Conservation (phyloP, 1,140 invertebrate genomes). For the Pteromalus puparum region DNA sequence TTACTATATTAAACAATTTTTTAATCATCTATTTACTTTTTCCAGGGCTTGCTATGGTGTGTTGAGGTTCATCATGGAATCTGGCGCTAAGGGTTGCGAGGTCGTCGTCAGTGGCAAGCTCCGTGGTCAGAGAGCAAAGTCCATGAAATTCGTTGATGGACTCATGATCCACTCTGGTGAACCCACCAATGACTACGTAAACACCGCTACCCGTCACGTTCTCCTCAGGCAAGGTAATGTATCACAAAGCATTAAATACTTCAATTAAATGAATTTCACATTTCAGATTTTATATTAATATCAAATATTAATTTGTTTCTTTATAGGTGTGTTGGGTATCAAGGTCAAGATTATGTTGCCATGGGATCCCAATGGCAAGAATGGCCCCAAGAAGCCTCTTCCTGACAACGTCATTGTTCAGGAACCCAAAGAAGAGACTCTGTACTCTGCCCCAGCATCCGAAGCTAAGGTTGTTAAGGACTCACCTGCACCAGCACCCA, state of each 20-base stretch:
- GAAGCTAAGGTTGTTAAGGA: conserved; percentile 77
- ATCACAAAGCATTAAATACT: conserved; percentile 1
- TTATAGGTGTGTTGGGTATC: conserved; percentile 83
- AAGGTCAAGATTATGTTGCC: conserved; percentile 99
- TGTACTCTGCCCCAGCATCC: conserved; percentile 79
- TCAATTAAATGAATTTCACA: not conserved
- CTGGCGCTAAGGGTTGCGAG: conserved; percentile 96
- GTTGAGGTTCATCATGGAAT: conserved; percentile 99
- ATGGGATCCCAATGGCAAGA: conserved; percentile 97
- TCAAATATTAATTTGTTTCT: conserved; percentile 11
- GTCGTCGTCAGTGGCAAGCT: conserved; percentile 99
- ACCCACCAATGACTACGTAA: conserved; percentile 98
- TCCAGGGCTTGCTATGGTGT: conserved; percentile 98
- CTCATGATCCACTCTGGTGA: conserved; percentile 99
- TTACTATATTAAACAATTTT: not conserved
- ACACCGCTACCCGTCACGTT: conserved; percentile 98
- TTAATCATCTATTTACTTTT: not conserved
- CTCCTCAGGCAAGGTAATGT: conserved; percentile 92
- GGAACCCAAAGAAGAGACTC: conserved; percentile 92
- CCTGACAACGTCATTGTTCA: conserved; percentile 97
- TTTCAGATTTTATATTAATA: not conserved
- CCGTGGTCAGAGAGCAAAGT: conserved; percentile 98
- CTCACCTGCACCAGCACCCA: conserved; percentile 58
- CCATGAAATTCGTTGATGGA: conserved; percentile 99
- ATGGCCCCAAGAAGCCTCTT: conserved; percentile 96